A percentile compares a stretch with the other conserved stretches of the same genome.
Evolutionary conservation across 2,888 invertebrate genomes (phyloP).

Genomic region (Melanophora roralis): DNA sequence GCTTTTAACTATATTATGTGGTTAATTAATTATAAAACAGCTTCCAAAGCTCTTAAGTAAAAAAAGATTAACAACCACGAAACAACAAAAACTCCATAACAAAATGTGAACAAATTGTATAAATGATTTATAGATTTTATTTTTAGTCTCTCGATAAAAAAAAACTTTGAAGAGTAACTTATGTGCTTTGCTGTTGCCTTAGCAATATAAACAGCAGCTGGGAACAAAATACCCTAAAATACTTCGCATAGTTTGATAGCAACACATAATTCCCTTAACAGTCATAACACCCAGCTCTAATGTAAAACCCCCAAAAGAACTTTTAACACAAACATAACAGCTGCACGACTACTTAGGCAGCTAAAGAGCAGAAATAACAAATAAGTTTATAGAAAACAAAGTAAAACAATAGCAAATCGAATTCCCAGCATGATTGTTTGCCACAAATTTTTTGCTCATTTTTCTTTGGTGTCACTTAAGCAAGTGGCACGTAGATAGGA

Average conservation of each 20-base stretch:
- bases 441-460: not conserved
- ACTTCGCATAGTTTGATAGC: conserved; percentile 5
- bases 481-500: conserved; percentile 5
- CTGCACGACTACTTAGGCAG: not conserved
- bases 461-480: conserved; percentile 18
- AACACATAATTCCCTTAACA: conserved; percentile 32
- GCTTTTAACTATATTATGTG: conserved; percentile 11
- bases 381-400: too few species aligned
- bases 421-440: conserved; percentile 29
- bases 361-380: not conserved
- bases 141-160: conserved; percentile 40
- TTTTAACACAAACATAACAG: not conserved
- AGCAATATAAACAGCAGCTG: too few species aligned
- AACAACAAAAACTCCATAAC: conserved; percentile 5
- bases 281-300: conserved; percentile 7
- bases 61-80: conserved; percentile 36
- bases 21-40: conserved; percentile 47
- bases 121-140: conserved; percentile 54
- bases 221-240: not conserved
- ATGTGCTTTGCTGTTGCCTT: not conserved
- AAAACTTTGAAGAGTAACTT: conserved; percentile 1
- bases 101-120: not conserved
- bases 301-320: not conserved
- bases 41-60: not conserved
- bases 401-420: conserved; percentile 27